Evolutionary conservation across 2,797 vertebrate genomes (phyloP).

Genomic region (Pangasius macronema): DNA sequence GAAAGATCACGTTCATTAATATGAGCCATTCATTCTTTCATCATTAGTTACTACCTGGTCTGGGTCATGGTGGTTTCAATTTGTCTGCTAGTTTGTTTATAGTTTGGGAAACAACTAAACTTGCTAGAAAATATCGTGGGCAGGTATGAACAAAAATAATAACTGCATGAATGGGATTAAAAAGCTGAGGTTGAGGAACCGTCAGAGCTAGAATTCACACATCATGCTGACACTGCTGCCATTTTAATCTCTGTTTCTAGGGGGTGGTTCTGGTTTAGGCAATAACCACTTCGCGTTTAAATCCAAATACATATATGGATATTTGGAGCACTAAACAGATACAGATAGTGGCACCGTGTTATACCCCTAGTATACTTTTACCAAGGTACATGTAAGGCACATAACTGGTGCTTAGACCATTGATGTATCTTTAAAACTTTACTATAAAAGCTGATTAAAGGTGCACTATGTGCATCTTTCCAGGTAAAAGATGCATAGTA

Average conservation of each 20-base stretch:
- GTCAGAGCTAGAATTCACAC: neutral
- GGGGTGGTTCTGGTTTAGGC: neutral
- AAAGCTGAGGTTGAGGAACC: neutral
- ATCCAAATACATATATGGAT: neutral
- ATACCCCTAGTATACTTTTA: neutral
- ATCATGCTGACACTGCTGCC: neutral
- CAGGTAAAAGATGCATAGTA: neutral
- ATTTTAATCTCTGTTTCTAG: neutral
- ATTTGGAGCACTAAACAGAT: neutral
- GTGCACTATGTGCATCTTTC: neutral
- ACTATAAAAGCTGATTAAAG: neutral
- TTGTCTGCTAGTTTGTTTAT: neutral
- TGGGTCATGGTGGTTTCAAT: neutral
- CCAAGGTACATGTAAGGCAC: neutral
- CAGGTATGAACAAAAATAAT: neutral
- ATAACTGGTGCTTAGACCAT: neutral
- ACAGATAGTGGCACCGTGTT: neutral
- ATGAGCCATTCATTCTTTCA: neutral
- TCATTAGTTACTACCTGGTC: neutral
- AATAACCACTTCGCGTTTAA: too few relatives aligned
- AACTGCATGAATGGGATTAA: neutral
- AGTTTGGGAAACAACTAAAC: neutral
- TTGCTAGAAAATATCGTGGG: neutral
- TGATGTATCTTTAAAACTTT: neutral
- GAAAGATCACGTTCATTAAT: neutral